Evolutionary conservation across 2,113 vertebrate species (phyloP), one percentile per base, ranked within the genome.

Genomic region (Deroptyus accipitrinus): DNA sequence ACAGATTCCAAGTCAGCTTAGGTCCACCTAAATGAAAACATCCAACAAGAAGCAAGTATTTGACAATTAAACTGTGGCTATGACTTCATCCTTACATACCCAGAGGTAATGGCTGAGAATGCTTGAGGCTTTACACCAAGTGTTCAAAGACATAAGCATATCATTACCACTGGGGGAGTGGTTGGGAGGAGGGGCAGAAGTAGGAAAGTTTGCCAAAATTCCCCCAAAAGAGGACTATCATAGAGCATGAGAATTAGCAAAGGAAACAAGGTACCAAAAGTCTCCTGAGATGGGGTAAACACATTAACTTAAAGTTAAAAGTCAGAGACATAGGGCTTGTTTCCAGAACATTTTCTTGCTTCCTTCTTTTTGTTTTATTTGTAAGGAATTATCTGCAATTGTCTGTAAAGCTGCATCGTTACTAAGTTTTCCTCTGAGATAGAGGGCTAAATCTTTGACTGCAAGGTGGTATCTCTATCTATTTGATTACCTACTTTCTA

Each of bases 121-220:
- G 23, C 46, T 54, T 55, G 12, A 90, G 42, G 51, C n/a, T 68
- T 78, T 86, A 48, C 48, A 72, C 18, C 13, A 73, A 46, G 18
- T 8, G 18, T 55, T 88, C 42, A 49, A 68, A 78, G 66, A 64
- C 7, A 24, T 17, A 64, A 49, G 52, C 9, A 72, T 19, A 67
- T 72, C 63, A 77, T 67, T 23, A 70, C 8, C 18, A 13, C 1
- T 23, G 13, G 15, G 12, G 8, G 5, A 14, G 10, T 5, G 12
- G 10, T 8, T 3, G 4, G 15, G 28, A 9, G 16, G 3, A 11
- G 5, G 2, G 4, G 15, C 5, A 12, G 14, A 5, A 46, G 10
- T 9, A 62, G 22, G 67, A 86, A 86, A 52, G 52, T 37, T 61
- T 67, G 51, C 13, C 27, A 39, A 14, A 54, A 35, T 20, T 81